These are phyloP conservation scores for Mystacornis crossleyi DNA, from an alignment of 2,113 vertebrate genomes.

Conservation along the genomic window DNA sequence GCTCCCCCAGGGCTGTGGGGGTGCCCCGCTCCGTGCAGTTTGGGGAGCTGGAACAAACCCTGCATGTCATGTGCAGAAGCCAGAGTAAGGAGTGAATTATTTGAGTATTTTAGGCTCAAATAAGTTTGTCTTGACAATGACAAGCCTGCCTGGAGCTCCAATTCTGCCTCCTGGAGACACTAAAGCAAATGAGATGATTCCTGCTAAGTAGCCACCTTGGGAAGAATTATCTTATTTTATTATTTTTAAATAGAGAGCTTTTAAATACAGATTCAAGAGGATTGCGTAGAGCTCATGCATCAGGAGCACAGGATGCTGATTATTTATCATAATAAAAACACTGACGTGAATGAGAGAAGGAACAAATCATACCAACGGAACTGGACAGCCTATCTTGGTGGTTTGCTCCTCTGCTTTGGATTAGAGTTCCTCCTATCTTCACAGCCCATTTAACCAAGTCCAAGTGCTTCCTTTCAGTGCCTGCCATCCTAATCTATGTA, in stretches of 20 bases:
- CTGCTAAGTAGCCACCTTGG: not conserved
- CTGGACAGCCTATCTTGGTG: not conserved
- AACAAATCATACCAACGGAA: not conserved
- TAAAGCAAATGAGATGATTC: conserved; percentile 19
- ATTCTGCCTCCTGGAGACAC: not conserved
- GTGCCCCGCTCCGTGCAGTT: not conserved
- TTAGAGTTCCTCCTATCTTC: conserved; percentile 4
- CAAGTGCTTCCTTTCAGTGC: conserved; percentile 54
- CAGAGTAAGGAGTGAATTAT: not conserved
- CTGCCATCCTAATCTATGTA: conserved; percentile 64
- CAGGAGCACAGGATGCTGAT: not conserved
- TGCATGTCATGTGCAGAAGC: not conserved
- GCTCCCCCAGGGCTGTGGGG: not conserved
- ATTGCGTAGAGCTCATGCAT: not conserved
- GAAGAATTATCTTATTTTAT: not conserved
- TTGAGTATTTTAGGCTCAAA: not conserved
- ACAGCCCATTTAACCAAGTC: conserved; percentile 61
- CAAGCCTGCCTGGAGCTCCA: not conserved
- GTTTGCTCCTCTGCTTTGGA: not conserved
- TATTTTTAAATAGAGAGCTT: conserved; percentile 7
- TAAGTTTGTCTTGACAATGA: not conserved
- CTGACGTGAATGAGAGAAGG: not conserved
- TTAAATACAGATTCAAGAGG: not conserved
- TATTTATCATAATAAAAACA: not conserved
- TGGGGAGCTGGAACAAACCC: not conserved